phyloP scores from a whole-genome alignment of 1,140 invertebrate species.

The Chymomyza costata region DNA sequence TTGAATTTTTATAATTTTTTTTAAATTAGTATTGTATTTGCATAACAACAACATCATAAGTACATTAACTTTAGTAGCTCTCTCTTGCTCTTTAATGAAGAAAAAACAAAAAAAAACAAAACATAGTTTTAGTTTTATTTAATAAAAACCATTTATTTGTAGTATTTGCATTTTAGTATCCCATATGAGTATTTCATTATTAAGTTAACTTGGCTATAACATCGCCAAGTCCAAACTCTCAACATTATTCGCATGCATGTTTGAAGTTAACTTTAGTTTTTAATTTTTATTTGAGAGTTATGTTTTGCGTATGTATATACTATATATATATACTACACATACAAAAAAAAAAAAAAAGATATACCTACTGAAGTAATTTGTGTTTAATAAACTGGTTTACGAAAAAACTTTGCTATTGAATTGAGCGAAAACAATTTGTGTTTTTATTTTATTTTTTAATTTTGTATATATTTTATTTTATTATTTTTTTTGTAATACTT shows the following conservation, averaged over 20 bases:
- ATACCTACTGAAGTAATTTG: conserved; percentile 61
- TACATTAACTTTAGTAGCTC: too few relatives aligned
- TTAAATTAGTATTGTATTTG: too few relatives aligned
- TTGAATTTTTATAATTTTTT: too few relatives aligned
- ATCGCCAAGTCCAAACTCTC: conserved; percentile 21
- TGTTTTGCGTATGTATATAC: conserved; percentile 64
- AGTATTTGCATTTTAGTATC: conserved; percentile 64
- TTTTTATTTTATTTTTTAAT: conserved; percentile 41
- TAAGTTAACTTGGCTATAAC: too few relatives aligned
- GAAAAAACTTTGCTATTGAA: conserved; percentile 48
- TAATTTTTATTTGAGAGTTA: conserved; percentile 65
- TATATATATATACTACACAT: conserved; percentile 45
- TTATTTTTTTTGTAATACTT: conserved; percentile 16
- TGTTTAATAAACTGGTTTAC: conserved; percentile 63
- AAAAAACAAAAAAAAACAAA: too few relatives aligned
- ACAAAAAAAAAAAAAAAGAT: conserved; percentile 34
- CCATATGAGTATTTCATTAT: too few relatives aligned
- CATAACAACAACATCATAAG: too few relatives aligned
- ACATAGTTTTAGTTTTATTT: conserved; percentile 35
- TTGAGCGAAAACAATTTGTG: conserved; percentile 57
- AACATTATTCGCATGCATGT: conserved; percentile 51
- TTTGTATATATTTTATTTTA: conserved; percentile 28
- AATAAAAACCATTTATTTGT: conserved; percentile 61
- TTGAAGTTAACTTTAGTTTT: conserved; percentile 54
- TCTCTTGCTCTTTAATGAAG: too few relatives aligned